phyloP scores from a whole-genome alignment of 2,888 invertebrate genomes.

The Agriotes lineatus region DNA sequence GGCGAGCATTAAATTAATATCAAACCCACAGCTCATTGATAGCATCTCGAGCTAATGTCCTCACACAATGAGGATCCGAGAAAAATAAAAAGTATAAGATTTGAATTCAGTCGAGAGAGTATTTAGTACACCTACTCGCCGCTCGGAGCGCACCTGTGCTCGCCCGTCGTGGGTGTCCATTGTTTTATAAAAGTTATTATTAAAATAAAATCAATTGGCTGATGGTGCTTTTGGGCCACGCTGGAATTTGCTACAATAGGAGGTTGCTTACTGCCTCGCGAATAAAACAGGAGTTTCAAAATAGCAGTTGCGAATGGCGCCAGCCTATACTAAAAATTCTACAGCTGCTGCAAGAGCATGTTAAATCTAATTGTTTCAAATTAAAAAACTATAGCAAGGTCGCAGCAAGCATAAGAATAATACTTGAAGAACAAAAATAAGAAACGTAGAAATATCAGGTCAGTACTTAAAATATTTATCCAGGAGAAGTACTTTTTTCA shows the following conservation, averaged over 20 bases:
- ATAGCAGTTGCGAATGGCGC: too few species aligned
- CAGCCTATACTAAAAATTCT: too few species aligned
- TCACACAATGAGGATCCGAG: conserved; percentile 65
- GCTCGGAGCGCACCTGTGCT: conserved; percentile 61
- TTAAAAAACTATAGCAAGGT: too few species aligned
- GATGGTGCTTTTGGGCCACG: conserved; percentile 30
- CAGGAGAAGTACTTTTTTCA: too few species aligned
- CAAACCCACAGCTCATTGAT: conserved; percentile 62
- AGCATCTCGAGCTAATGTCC: conserved; percentile 65
- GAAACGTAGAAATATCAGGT: too few species aligned
- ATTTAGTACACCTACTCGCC: conserved; percentile 65
- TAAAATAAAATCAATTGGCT: conserved; percentile 56
- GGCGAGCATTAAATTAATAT: conserved; percentile 64
- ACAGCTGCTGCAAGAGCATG: too few species aligned
- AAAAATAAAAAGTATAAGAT: conserved; percentile 63
- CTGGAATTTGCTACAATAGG: conserved; percentile 32
- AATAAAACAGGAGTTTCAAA: too few species aligned
- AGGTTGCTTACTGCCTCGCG: neutral
- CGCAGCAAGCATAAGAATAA: too few species aligned
- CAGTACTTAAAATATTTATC: too few species aligned
- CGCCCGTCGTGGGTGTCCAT: conserved; percentile 57
- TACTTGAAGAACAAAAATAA: too few species aligned
- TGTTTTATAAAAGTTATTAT: conserved; percentile 57
- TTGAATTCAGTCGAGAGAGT: conserved; percentile 65
- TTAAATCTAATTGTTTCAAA: too few species aligned